Percentiles rank a stretch among this genome's conserved stretches.
These are phyloP conservation scores for Raja brachyura DNA, from an alignment of 2,113 vertebrate species.

Conservation along the genomic window DNA sequence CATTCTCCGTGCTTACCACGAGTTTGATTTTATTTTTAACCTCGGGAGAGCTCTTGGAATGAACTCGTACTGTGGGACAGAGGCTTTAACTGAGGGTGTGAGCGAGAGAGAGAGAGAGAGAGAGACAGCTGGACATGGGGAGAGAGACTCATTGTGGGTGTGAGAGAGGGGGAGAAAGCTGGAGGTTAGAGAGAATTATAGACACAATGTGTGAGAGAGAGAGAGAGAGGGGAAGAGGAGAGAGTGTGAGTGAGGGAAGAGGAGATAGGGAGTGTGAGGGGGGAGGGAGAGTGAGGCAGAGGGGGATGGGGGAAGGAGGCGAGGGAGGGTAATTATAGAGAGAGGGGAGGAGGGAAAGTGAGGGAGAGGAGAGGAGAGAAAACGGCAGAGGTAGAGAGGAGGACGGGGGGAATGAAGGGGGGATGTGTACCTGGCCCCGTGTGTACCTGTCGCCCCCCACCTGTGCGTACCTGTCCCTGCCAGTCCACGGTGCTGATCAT, in stretches of 20 bases:
- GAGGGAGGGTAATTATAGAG: not conserved
- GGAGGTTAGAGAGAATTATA: not conserved
- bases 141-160: not conserved
- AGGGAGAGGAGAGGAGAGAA: rapidly evolving
- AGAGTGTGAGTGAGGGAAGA: not conserved
- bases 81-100: not conserved
- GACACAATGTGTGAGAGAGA: slow-evolving; percentile 42
- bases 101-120: slow-evolving; percentile 33
- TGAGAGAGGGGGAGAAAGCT: not conserved
- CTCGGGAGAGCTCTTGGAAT: too few species aligned
- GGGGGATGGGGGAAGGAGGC: too few species aligned
- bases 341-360: not conserved
- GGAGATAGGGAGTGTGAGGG: not conserved
- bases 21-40: too few species aligned
- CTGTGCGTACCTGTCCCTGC: slow-evolving; percentile 72
- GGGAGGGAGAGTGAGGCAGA: not conserved
- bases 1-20: too few species aligned
- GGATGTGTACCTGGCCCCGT: too few species aligned
- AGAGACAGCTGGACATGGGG: too few species aligned
- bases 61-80: too few species aligned
- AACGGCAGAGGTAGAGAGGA: too few species aligned
- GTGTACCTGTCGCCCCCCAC: too few species aligned
- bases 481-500: slow-evolving; percentile 63
- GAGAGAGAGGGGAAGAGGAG: not conserved
- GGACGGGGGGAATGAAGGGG: not conserved